These are phyloP conservation scores for Spialia ferax DNA, from an alignment of 2,888 invertebrate species.

Conservation along the genomic window DNA sequence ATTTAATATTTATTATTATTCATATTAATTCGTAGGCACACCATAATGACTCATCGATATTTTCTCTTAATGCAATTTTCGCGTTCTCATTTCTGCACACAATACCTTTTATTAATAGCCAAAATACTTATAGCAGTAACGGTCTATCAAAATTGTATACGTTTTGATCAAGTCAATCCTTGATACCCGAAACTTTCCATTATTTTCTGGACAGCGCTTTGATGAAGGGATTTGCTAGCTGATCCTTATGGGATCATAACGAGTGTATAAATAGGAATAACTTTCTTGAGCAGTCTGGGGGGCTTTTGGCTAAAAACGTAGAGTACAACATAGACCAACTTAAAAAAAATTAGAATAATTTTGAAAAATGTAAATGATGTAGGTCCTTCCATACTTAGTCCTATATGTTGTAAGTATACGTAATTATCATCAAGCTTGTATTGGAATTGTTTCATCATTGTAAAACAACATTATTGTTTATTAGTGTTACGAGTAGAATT, in stretches of 20 bases:
- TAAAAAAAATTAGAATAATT: too few species aligned
- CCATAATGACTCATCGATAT: not conserved
- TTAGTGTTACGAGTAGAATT: too few species aligned
- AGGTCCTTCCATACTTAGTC: too few species aligned
- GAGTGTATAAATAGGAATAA: conserved; percentile 6
- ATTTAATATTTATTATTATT: not conserved
- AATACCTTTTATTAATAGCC: conserved; percentile 9
- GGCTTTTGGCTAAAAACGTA: too few species aligned
- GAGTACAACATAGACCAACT: too few species aligned
- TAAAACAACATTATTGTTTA: too few species aligned
- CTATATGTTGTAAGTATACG: too few species aligned
- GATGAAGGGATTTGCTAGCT: not conserved
- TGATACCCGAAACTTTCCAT: conserved; percentile 4
- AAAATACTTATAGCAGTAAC: conserved; percentile 1
- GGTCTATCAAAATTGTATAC: not conserved
- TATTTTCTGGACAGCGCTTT: conserved; percentile 1
- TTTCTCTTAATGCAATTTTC: conserved; percentile 8
- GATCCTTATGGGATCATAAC: conserved; percentile 2
- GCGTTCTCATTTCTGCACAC: not conserved
- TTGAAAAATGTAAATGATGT: too few species aligned
- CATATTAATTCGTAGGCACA: not conserved
- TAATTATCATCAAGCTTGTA: too few species aligned
- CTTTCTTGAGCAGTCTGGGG: not conserved
- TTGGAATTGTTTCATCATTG: too few species aligned
- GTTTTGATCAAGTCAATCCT: conserved; percentile 7